A percentile compares a stretch with the other conserved stretches of the same genome.
These are phyloP conservation scores for Clitarchus hookeri DNA, from an alignment of 2,888 invertebrate species.

Conservation along the genomic window DNA sequence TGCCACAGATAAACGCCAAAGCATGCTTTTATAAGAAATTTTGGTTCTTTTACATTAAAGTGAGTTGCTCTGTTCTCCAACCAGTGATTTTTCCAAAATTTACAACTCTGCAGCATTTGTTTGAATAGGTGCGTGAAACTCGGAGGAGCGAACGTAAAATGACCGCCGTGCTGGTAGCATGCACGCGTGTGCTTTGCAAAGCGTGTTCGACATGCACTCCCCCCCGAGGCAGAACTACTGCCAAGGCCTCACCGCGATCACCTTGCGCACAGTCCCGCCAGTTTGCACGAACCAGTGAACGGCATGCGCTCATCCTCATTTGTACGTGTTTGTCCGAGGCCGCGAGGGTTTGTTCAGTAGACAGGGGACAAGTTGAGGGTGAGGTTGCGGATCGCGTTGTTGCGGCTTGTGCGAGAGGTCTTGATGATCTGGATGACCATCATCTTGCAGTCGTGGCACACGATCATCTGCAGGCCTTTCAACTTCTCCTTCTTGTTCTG, in stretches of 20 bases:
- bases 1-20: neutral
- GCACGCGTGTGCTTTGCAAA: no score
- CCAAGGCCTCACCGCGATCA: neutral
- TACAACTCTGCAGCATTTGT: no score
- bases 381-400: conserved; percentile 79
- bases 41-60: neutral
- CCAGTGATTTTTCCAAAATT: no score
- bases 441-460: conserved; percentile 93
- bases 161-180: no score
- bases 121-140: no score
- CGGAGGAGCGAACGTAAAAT: no score
- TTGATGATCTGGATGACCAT: conserved; percentile 94
- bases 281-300: no score
- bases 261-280: no score
- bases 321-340: neutral
- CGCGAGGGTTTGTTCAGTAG: conserved; percentile 54
- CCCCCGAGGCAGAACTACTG: neutral
- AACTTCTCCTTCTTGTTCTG: conserved; percentile 48
- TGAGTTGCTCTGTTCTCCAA: neutral
- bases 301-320: neutral
- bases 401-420: conserved; percentile 81
- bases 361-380: conserved; percentile 84
- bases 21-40: neutral
- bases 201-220: no score
- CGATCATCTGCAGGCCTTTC: conserved; percentile 76